Conservation (phyloP, 2,888 invertebrate species). For the Dendrolimus houi region DNA sequence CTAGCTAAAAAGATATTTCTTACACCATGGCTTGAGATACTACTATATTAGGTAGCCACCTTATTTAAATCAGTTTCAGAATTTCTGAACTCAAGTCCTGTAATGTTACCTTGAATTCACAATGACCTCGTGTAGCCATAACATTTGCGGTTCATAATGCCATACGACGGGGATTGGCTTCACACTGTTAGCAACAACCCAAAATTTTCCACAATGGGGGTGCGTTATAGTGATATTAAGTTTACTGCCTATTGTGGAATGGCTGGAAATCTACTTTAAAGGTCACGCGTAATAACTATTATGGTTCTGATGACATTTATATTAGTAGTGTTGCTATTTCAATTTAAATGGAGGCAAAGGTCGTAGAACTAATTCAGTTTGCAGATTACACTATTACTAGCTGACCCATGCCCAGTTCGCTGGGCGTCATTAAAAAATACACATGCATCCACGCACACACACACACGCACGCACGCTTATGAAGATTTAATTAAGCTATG, state of each 20-base stretch:
- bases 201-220: not conserved
- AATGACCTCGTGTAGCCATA: not conserved
- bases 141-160: not conserved
- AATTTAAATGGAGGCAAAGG: not conserved
- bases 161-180: not conserved
- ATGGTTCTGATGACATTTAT: not conserved
- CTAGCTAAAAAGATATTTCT: too few species aligned
- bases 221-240: not conserved
- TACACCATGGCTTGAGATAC: too few species aligned
- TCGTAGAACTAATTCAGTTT: not conserved
- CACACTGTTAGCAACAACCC: not conserved
- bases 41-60: too few species aligned
- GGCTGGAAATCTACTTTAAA: not conserved
- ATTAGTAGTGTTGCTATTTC: not conserved
- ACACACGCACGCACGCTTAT: too few species aligned
- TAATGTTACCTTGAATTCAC: too few species aligned
- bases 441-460: too few species aligned
- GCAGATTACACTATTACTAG: too few species aligned
- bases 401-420: too few species aligned
- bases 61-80: too few species aligned
- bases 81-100: too few species aligned
- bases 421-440: too few species aligned
- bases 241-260: not conserved
- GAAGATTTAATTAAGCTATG: too few species aligned
- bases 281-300: not conserved